phyloP scores from a whole-genome alignment of 2,113 vertebrate genomes.

The Gymnobelideus leadbeateri region DNA sequence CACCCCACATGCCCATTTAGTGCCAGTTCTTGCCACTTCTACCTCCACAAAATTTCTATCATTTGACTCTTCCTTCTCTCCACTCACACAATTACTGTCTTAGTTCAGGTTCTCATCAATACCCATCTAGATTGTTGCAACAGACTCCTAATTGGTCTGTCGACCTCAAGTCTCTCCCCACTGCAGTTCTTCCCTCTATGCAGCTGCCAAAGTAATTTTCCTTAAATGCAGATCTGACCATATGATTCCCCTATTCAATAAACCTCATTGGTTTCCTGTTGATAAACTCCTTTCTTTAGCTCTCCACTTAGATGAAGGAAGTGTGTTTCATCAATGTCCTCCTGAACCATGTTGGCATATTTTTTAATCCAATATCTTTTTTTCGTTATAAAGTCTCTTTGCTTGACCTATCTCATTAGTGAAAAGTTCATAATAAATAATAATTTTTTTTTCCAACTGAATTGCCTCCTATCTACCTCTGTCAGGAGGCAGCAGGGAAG shows the following conservation, averaged over 20 bases:
- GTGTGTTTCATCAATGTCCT: neutral
- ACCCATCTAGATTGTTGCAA: neutral
- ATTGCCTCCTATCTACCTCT: neutral
- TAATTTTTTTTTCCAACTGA: neutral
- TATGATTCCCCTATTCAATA: neutral
- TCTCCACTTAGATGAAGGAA: neutral
- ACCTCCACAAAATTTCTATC: constrained; percentile 24
- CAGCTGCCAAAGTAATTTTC: neutral
- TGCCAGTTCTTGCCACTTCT: neutral
- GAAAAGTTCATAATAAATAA: neutral
- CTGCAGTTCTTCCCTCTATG: neutral
- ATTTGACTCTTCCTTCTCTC: neutral
- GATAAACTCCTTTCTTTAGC: neutral
- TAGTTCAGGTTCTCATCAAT: neutral
- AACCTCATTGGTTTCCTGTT: neutral
- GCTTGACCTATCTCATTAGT: neutral
- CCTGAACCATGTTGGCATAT: neutral
- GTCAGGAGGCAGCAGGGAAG: neutral
- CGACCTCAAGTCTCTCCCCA: neutral
- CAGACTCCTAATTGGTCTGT: neutral
- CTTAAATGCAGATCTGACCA: neutral
- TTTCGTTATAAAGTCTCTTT: neutral
- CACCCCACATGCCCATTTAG: neutral
- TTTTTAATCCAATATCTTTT: neutral
- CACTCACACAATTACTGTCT: neutral